Conservation (phyloP, 2,797 vertebrate genomes). For the Nyctalus aviator region DNA sequence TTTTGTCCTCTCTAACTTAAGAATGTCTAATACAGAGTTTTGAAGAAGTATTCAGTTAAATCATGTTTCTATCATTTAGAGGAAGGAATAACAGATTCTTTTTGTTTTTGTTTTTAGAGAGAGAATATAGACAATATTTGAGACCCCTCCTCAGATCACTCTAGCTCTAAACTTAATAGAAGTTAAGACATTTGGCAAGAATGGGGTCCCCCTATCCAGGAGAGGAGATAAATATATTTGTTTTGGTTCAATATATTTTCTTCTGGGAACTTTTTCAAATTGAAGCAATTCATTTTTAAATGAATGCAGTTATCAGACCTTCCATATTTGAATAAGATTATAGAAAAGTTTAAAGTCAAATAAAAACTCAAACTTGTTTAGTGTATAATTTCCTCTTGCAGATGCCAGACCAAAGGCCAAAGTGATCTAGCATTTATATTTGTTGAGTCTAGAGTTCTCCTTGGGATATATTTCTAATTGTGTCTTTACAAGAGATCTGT, state of each 20-base stretch:
- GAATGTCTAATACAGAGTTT: not conserved
- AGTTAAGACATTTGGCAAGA: not conserved
- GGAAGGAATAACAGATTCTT: not conserved
- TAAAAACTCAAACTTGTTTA: not conserved
- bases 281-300: not conserved
- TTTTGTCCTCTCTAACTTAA: not conserved
- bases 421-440: not conserved
- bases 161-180: not conserved
- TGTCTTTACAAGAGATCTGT: conserved; percentile 51
- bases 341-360: not conserved
- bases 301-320: not conserved
- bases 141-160: not conserved
- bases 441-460: conserved; percentile 33
- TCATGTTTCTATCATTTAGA: not conserved
- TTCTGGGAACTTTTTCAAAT: not conserved
- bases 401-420: not conserved
- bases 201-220: not conserved
- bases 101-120: not conserved
- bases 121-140: not conserved
- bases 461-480: not conserved
- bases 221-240: not conserved
- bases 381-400: not conserved
- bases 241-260: not conserved
- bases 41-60: not conserved
- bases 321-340: not conserved